These are phyloP conservation scores for Xenentodon cancila DNA, from an alignment of 2,797 vertebrate species.

Conservation along the genomic window DNA sequence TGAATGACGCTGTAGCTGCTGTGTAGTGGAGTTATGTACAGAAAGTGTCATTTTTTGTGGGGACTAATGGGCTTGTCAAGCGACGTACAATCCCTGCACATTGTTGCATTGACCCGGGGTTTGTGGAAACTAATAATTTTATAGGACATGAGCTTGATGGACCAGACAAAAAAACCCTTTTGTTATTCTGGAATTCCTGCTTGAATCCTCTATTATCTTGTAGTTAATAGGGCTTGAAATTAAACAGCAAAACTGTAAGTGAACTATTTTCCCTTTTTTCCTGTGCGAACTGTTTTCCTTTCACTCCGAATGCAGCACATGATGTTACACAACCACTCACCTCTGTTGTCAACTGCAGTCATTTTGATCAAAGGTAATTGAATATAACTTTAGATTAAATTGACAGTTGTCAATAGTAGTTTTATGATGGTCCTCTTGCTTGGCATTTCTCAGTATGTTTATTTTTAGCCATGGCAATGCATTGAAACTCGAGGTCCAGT, in stretches of 20 bases:
- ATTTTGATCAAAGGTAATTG: conserved; percentile 52
- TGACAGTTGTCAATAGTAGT: conserved; percentile 42
- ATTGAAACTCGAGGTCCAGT: conserved; percentile 26
- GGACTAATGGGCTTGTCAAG: conserved; percentile 34
- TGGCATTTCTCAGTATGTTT: conserved; percentile 65
- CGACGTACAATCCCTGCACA: conserved; percentile 7
- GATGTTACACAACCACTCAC: background rate
- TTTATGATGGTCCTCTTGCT: conserved; percentile 36
- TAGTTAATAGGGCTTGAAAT: conserved; percentile 76
- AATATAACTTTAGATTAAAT: conserved; percentile 46
- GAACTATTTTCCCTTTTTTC: conserved; percentile 31
- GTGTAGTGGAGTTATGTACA: conserved; percentile 6
- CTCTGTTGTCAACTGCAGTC: background rate
- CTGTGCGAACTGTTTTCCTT: conserved; percentile 10
- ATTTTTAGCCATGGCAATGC: conserved; percentile 76
- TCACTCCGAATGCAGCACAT: conserved; percentile 2
- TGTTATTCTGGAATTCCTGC: conserved; percentile 47
- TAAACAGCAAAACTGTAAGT: conserved; percentile 55
- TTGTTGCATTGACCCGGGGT: conserved; percentile 36
- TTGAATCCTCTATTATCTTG: conserved; percentile 49
- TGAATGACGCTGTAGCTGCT: conserved; percentile 13
- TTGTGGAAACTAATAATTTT: conserved; percentile 50
- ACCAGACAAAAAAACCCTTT: conserved; percentile 50
- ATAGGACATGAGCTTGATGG: conserved; percentile 48
- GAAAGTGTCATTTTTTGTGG: conserved; percentile 35